Evolutionary conservation across 1,140 invertebrate species (phyloP).

Genomic region (Elysia chlorotica): DNA sequence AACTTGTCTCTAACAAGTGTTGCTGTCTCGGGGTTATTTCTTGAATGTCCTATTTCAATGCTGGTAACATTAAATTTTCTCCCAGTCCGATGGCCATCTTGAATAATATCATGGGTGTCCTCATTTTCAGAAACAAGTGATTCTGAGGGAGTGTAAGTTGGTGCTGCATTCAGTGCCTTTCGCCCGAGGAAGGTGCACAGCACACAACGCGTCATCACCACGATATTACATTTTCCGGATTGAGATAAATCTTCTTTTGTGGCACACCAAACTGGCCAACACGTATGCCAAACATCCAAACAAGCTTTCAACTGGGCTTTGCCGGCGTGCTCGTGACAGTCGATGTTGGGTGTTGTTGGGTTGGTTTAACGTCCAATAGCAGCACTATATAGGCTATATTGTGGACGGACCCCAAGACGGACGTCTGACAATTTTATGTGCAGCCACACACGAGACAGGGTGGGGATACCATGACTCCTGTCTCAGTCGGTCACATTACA

Average conservation of each 20-base stretch:
- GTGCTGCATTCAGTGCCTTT: no score
- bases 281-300: constrained; percentile 34
- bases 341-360: no score
- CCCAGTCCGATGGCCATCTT: background rate
- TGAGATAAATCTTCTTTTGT: background rate
- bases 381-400: no score
- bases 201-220: background rate
- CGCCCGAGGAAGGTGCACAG: background rate
- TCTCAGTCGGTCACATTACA: no score
- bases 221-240: background rate
- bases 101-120: background rate
- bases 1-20: background rate
- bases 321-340: constrained; percentile 47
- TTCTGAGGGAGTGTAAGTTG: background rate
- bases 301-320: constrained; percentile 30
- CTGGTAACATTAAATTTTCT: background rate
- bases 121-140: background rate
- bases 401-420: no score
- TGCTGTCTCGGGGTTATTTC: background rate
- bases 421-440: no score
- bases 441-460: no score
- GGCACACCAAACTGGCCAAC: constrained; percentile 22
- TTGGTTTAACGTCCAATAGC: no score
- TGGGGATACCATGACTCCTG: no score
- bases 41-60: background rate